A percentile compares a stretch with the other conserved stretches of the same genome.
phyloP scores from a whole-genome alignment of 1,140 invertebrate species.

The Drosophila repleta region DNA sequence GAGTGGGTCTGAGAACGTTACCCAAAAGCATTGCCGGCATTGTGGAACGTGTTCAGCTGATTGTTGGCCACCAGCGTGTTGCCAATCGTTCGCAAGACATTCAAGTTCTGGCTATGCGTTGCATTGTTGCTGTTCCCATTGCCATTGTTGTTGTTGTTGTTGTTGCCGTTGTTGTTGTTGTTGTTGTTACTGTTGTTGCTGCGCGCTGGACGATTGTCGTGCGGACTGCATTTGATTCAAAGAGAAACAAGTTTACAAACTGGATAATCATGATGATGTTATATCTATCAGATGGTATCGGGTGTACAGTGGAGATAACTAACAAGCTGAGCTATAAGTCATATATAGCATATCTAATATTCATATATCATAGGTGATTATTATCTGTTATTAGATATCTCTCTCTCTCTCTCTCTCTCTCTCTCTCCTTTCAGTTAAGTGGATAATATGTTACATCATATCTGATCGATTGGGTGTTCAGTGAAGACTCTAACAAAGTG shows the following conservation, averaged over 20 bases:
- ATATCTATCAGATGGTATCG: not conserved
- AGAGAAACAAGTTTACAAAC: constrained; percentile 22
- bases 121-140: constrained; percentile 53
- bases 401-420: too few relatives aligned
- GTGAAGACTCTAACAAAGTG: too few relatives aligned
- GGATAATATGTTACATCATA: too few relatives aligned
- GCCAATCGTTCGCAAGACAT: constrained; percentile 83
- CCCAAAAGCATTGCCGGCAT: constrained; percentile 81
- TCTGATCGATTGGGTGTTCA: too few relatives aligned
- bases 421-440: too few relatives aligned
- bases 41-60: constrained; percentile 80
- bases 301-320: too few relatives aligned
- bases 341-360: too few relatives aligned
- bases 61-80: constrained; percentile 82
- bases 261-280: not conserved
- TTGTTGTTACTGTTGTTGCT: constrained; percentile 58
- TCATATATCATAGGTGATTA: too few relatives aligned
- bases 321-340: too few relatives aligned
- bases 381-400: too few relatives aligned
- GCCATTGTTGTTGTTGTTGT: constrained; percentile 30
- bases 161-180: constrained; percentile 39
- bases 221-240: constrained; percentile 61
- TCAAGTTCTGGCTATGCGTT: constrained; percentile 70
- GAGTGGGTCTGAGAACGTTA: constrained; percentile 68
- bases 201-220: constrained; percentile 73